These are phyloP conservation scores for Daboia siamensis DNA, from an alignment of 2,113 vertebrate genomes.

Conservation along the genomic window DNA sequence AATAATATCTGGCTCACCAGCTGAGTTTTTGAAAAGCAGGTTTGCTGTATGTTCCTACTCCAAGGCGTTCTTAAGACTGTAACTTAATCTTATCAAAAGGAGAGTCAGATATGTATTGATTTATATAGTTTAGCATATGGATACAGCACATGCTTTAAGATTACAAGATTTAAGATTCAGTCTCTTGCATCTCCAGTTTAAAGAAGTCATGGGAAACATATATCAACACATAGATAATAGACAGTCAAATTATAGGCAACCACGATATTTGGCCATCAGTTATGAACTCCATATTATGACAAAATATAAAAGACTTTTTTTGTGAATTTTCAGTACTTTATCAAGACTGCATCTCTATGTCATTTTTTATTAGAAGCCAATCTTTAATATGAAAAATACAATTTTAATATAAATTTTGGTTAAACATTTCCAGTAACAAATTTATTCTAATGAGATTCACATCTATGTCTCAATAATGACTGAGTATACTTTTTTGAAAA, in stretches of 20 bases:
- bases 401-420: neutral
- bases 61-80: neutral
- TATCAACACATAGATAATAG: neutral
- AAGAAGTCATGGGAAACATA: neutral
- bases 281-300: neutral
- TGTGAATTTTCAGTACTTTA: neutral
- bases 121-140: neutral
- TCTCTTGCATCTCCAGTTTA: neutral
- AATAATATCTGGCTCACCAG: neutral
- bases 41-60: neutral
- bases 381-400: neutral
- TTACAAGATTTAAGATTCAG: neutral
- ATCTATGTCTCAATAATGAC: neutral
- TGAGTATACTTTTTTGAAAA: neutral
- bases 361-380: neutral
- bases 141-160: neutral
- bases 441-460: slow-evolving; percentile 11
- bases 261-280: neutral
- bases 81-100: neutral
- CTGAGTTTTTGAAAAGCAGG: neutral
- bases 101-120: neutral
- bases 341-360: neutral
- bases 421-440: neutral
- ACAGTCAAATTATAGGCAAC: neutral
- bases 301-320: neutral